These are phyloP conservation scores for Urocyon cinereoargenteus DNA, from an alignment of 2,797 vertebrate species.

Conservation along the genomic window DNA sequence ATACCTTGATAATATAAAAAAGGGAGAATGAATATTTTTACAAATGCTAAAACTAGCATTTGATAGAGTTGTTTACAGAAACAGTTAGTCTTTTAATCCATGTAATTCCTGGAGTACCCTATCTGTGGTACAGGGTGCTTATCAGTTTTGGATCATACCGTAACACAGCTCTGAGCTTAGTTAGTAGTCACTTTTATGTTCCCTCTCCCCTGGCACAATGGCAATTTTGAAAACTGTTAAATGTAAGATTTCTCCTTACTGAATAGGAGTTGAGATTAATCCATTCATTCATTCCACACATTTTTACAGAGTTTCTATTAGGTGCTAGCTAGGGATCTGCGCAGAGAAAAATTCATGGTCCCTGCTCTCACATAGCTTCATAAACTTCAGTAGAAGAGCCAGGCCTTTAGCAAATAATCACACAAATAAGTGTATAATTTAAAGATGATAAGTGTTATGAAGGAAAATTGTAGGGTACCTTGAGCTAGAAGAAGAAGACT, in stretches of 20 bases:
- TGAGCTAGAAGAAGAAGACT: not conserved
- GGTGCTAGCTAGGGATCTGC: not conserved
- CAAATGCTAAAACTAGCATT: slow-evolving; percentile 30
- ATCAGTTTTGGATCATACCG: not conserved
- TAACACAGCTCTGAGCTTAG: slow-evolving; percentile 27
- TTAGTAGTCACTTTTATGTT: slow-evolving; percentile 32
- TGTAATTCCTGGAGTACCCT: not conserved
- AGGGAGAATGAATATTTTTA: slow-evolving; percentile 47
- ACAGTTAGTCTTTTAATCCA: not conserved
- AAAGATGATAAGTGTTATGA: not conserved
- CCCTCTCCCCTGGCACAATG: not conserved
- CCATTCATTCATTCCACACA: slow-evolving; percentile 18
- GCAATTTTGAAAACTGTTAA: slow-evolving; percentile 56
- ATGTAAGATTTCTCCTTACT: not conserved
- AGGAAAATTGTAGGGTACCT: not conserved
- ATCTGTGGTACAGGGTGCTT: not conserved
- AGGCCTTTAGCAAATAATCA: slow-evolving; percentile 44
- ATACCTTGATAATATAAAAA: slow-evolving; percentile 37
- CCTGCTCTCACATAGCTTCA: not conserved
- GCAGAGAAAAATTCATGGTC: not conserved
- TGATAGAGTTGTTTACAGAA: slow-evolving; percentile 46
- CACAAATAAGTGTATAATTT: slow-evolving; percentile 30
- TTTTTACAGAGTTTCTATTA: not conserved
- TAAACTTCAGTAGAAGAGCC: not conserved
- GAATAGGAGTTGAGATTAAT: slow-evolving; percentile 15